phyloP scores from a whole-genome alignment of 2,797 vertebrate genomes.

The Sebastes umbrosus region DNA sequence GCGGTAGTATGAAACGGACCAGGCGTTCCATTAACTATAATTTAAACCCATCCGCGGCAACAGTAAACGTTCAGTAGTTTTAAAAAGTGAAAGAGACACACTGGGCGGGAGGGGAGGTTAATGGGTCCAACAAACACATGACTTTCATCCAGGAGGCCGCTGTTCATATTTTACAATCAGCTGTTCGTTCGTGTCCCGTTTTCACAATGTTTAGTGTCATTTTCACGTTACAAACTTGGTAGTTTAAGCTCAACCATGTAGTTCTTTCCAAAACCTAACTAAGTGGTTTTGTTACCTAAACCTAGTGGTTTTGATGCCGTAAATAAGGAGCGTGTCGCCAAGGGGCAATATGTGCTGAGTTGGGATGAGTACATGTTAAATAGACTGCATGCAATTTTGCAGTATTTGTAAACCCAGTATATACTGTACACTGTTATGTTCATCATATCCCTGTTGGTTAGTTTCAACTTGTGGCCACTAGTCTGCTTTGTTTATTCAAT shows the following conservation, averaged over 20 bases:
- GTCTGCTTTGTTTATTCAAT: not conserved
- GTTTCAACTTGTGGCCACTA: not conserved
- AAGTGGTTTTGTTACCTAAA: not conserved
- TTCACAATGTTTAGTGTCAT: no score
- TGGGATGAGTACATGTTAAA: not conserved
- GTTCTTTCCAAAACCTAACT: not conserved
- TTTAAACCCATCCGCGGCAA: not conserved
- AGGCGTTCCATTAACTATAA: not conserved
- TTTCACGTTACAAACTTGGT: no score
- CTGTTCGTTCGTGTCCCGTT: not conserved
- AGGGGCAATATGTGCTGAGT: not conserved
- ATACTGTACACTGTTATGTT: not conserved
- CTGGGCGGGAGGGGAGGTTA: rapidly evolving
- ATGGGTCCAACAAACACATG: not conserved
- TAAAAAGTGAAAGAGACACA: no score
- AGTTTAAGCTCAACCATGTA: not conserved
- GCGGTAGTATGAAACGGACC: no score
- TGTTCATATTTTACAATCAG: not conserved
- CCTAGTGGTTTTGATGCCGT: not conserved
- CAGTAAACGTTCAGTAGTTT: not conserved
- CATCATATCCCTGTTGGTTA: not conserved
- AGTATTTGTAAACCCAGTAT: not conserved
- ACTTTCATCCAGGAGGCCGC: not conserved
- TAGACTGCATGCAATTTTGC: not conserved
- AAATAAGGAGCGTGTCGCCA: not conserved